These are phyloP conservation scores for Atethmia centrago DNA, from an alignment of 2,888 invertebrate genomes.

Conservation along the genomic window DNA sequence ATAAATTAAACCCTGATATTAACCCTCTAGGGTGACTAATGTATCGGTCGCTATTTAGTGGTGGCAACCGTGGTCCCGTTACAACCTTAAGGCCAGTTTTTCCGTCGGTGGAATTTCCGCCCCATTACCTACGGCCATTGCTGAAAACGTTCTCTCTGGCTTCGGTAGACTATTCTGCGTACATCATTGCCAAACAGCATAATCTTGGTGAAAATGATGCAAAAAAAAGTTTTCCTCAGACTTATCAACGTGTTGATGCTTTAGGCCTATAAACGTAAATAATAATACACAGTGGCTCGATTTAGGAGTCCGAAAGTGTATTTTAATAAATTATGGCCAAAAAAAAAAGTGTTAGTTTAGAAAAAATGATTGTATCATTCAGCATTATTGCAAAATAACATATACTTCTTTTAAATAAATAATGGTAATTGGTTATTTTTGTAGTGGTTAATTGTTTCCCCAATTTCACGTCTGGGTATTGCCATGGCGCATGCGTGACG, in stretches of 20 bases:
- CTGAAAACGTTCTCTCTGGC: too few species aligned
- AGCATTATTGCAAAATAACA: neutral
- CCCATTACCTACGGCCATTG: too few species aligned
- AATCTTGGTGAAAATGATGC: too few species aligned
- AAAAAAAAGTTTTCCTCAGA: neutral
- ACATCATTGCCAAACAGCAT: too few species aligned
- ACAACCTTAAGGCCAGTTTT: too few species aligned
- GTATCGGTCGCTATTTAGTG: too few species aligned
- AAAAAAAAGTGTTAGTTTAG: neutral
- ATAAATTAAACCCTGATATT: too few species aligned
- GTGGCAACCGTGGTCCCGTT: too few species aligned
- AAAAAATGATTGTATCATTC: neutral
- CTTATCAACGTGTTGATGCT: neutral
- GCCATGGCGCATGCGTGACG: slow-evolving; percentile 1
- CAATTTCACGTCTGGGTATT: neutral
- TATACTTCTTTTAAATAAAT: neutral
- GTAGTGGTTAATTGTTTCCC: neutral
- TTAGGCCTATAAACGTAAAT: neutral
- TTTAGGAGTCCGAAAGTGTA: neutral
- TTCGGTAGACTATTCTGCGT: too few species aligned
- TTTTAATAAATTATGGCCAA: neutral
- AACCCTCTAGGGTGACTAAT: too few species aligned
- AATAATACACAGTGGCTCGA: neutral
- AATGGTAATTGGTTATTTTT: neutral
- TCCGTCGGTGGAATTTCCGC: too few species aligned